Evolutionary conservation across 2,797 vertebrate genomes (phyloP), one percentile per base, ranked within the genome.

Genomic region (Diglossa cyanea): DNA sequence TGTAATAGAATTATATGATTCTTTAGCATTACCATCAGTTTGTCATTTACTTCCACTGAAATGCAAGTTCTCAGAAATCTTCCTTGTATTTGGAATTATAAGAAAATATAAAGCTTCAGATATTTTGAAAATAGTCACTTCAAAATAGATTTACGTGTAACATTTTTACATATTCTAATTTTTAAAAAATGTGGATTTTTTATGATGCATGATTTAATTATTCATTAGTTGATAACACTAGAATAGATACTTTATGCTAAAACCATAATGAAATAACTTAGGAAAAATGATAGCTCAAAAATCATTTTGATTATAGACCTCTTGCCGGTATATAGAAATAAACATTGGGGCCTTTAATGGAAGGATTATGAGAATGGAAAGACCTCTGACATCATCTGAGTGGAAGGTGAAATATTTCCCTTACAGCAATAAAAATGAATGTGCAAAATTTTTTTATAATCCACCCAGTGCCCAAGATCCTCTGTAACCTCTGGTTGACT

Each of bases 401-500:
- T 44, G 67, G 66, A 91, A 93, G 85, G 73, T 75, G 51, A 30
- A 53, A 86, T 78, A 81, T 90, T 89, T 93, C 40, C 68, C 72
- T 81, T 63, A 25, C 19, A 71, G 80, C 57, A 75, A 85, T 71
- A 91, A 86, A 88, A 94, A 93, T 28, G 26, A 67, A 86, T 68
- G 53, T 33, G 62, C 17, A 81, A 57, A 57, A 5, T 70, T 70
- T 84, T 87, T 90, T 73, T 83, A 30, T 48, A 90, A 88, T 25
- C 33, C 44, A 92, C 48, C 51, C 58, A 83, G 60, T 90, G 50
- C 55, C 82, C 51, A 81, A 42, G 48, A 94, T 94, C 54, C 50
- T 72, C 58, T 21, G 28, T 90, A 97, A 95, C 94, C 93, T 96
- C 85, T 94, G 80, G 94, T 86, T 94, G 94, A 97, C 94, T 97